Conservation (phyloP, 2,888 invertebrate species). For the Blastobasis lacticolella region DNA sequence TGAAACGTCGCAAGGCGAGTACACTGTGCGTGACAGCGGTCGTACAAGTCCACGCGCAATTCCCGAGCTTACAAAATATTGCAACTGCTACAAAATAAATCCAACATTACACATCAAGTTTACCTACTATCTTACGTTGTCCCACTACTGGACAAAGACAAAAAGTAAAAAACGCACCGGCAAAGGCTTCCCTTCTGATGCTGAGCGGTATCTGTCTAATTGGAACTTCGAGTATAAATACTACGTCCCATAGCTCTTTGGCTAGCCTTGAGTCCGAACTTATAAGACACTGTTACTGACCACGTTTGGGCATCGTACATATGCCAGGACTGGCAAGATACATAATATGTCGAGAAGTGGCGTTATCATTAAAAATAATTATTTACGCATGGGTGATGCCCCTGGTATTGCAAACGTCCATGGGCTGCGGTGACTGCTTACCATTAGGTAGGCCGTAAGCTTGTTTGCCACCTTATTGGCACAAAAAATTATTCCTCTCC, state of each 20-base stretch:
- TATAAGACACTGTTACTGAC: no score
- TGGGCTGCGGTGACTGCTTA: no score
- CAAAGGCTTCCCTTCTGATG: neutral
- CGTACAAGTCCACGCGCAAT: slow-evolving; percentile 40
- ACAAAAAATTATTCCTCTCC: no score
- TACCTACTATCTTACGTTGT: neutral
- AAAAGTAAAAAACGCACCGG: neutral
- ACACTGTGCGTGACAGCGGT: slow-evolving; percentile 38
- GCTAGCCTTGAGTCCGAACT: neutral
- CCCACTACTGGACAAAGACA: neutral
- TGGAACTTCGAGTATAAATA: neutral
- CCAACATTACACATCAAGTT: neutral
- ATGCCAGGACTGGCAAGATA: no score
- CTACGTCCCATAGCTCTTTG: neutral
- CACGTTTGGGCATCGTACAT: no score
- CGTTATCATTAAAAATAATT: no score
- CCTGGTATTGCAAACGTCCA: no score
- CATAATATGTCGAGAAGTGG: no score
- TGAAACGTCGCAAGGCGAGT: slow-evolving; percentile 23
- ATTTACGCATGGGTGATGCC: no score
- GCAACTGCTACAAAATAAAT: slow-evolving; percentile 23
- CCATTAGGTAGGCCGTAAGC: no score
- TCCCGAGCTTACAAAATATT: slow-evolving; percentile 33
- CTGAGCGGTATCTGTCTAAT: neutral
- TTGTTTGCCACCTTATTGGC: no score